Percentiles rank a stretch among this genome's conserved stretches.
Conservation (phyloP, 2,113 vertebrate genomes). For the Zeus faber region DNA sequence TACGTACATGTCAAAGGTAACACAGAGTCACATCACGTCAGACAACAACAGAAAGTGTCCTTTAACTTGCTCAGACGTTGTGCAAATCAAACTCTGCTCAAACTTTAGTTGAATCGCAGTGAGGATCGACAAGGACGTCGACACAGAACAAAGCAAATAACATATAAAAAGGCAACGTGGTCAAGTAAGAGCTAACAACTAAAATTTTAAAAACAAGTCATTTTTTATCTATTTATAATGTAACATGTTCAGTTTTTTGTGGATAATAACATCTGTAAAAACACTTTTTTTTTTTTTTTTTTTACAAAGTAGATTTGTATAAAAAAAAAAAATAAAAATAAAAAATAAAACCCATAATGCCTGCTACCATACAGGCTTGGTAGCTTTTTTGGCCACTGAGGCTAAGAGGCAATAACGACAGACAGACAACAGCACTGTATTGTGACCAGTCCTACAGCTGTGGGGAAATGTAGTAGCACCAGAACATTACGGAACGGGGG, state of each 20-base stretch:
- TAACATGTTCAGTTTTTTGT: conserved; percentile 39
- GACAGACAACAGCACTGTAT: neutral
- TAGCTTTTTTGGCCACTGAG: conserved; percentile 10
- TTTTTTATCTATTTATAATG: conserved; percentile 1
- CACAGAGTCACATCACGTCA: conserved; percentile 22
- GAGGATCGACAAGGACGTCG: conserved; percentile 30
- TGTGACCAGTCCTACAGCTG: conserved; percentile 52
- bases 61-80: conserved; percentile 43
- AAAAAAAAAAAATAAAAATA: conserved; percentile 29
- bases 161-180: conserved; percentile 32
- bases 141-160: conserved; percentile 36
- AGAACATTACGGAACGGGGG: conserved; percentile 56
- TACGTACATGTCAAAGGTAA: too few species aligned
- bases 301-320: too few species aligned
- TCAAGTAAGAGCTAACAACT: conserved; percentile 57
- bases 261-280: conserved; percentile 23
- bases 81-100: conserved; percentile 61
- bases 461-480: conserved; percentile 65
- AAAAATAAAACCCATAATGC: conserved; percentile 38
- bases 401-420: conserved; percentile 23
- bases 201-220: conserved; percentile 32
- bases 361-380: conserved; percentile 34
- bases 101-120: conserved; percentile 37
- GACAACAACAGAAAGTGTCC: conserved; percentile 36
- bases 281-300: too few species aligned